Base-by-base conservation (phyloP, 2,797 vertebrate species). In the Micropoecilia bifurca region DNA sequence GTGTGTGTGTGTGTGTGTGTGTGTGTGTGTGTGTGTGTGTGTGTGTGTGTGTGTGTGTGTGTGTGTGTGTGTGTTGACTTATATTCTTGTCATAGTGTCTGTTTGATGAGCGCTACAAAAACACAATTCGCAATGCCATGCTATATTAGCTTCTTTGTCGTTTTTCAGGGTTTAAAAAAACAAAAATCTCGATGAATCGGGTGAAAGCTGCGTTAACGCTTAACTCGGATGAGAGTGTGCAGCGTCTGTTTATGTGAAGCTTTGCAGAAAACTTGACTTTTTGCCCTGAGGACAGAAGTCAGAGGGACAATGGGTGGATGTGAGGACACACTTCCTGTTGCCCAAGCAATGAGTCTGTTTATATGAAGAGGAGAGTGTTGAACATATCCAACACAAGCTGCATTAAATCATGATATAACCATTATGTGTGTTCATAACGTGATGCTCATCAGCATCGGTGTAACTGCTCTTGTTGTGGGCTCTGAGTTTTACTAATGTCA, bases 301-400 rank as follows among this genome's bases (percentile, higher is more conserved):
- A 59, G 73, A 57, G 25, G 41, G 73, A 74, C 48, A 74, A 73
- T 73, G 36, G 10, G 47, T 25, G 47, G 71, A 74, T 55, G 48
- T 74, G 73, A 74, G 53, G 22, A 53, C 36, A 7, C 39, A 30
- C 73, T 57, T 74, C 73, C 73, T 74, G 73, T 74, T 28, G 33
- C 33, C 25, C 20, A 41, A 39, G 12, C 16, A 10, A 28, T 20
- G 28, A 3, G n/a, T 33, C 28, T 73, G 71, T 47, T 73, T 39
- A 13, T 50, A 66, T 39, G 16, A 18, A 66, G 36, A 28, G 57
- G 57, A 59, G 25, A 30, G 18, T 25, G 5, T 39, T 68, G 39
- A 68, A 41, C 2, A 33, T 36, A 3, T 20, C 36, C 8, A 7
- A 3, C 33, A 61, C 28, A 36, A 36, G 30, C 16, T 18, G 20